Evolutionary conservation across 2,113 vertebrate genomes (phyloP), one percentile per base, ranked within the genome.

Genomic region (Morone saxatilis): DNA sequence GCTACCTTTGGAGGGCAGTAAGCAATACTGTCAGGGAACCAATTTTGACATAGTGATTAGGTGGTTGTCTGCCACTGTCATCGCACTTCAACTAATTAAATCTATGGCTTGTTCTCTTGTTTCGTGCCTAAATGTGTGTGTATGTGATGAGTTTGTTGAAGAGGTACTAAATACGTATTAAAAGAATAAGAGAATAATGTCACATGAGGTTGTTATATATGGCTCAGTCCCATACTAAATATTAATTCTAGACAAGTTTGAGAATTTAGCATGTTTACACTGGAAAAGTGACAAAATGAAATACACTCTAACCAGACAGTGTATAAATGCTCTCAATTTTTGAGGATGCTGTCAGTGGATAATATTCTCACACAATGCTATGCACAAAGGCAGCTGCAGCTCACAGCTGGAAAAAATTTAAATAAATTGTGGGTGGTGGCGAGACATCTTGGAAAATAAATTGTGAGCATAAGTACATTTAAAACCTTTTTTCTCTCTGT

Each of bases 1-100:
- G 78, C 83, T 66, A 19, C 81, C 81, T 83, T 76, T 61, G 67
- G 63, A 69, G 75, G 57, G 50, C 56, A 70, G 73, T 86, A 89
- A 86, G 88, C 79, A 76, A 86, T 48, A 62, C 59, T 47, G 80
- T 61, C 84, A 47, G 36, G 57, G 40, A 67, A 61, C 5, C 12
- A 45, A 62, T 78, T 86, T 57, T 76, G 48, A 72, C 70, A 68
- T 36, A 77, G 75, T 73, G 81, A 83, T 83, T 78, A 78, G 65
- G 50, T 20, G 59, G 17, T 51, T 0, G 4, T 81, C 9, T 50
- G 41, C 67, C 41, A 36, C 11, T 13, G 16, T 79, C 66, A 38
- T 62, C 2, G 1, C 71, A 73, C 69, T 73, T 66, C 8, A 83
- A 3, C 66, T 51, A 14, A 67, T 71, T 71, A 8, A 63, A 72